Conservation (phyloP, 2,888 invertebrate species). For the Ennomos erosarius region DNA sequence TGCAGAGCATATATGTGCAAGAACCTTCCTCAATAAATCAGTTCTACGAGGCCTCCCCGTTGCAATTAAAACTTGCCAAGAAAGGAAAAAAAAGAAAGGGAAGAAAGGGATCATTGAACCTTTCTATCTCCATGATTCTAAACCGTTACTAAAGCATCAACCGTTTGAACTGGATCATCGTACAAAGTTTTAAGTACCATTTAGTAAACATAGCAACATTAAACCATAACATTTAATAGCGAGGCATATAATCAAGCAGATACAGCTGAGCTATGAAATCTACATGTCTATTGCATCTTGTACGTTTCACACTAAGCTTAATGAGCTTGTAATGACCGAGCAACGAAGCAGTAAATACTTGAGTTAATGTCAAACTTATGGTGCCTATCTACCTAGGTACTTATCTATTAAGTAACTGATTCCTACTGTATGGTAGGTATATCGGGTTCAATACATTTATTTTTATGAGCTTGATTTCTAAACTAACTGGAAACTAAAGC, state of each 20-base stretch:
- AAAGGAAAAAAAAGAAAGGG: too few species aligned
- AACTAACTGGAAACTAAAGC: too few species aligned
- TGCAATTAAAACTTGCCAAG: too few species aligned
- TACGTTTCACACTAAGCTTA: conserved; percentile 2
- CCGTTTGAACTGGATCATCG: not conserved
- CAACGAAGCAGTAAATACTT: not conserved
- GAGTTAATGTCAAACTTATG: not conserved
- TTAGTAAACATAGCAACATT: not conserved
- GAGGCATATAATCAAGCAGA: conserved; percentile 1
- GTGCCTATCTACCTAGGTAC: not conserved
- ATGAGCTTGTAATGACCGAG: conserved; percentile 4
- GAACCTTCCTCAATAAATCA: too few species aligned
- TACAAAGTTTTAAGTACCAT: not conserved
- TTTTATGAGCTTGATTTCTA: too few species aligned
- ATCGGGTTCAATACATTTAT: too few species aligned
- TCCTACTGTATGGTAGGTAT: too few species aligned
- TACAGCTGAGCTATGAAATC: conserved; percentile 4
- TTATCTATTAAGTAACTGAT: too few species aligned
- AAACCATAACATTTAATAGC: conserved; percentile 1
- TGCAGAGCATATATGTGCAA: too few species aligned
- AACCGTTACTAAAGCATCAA: not conserved
- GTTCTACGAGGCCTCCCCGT: too few species aligned
- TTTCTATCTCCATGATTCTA: too few species aligned
- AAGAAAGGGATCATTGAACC: too few species aligned
- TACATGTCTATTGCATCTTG: not conserved